Conservation (phyloP, 92 coral and sea anemone genomes). For the Actinernus sp. region DNA sequence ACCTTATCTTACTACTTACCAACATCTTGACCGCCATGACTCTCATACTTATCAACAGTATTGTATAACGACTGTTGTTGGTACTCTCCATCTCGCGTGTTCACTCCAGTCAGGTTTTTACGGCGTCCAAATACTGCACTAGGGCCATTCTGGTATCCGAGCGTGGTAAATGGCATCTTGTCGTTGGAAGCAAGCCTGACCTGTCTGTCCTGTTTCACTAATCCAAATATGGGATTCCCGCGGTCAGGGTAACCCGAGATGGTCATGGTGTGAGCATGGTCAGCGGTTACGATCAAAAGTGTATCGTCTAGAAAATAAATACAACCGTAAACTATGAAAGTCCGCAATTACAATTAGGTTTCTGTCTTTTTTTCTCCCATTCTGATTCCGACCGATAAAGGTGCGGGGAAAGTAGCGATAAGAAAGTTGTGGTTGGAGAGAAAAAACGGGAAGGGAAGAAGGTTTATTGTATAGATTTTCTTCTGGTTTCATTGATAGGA, state of each 20-base stretch:
- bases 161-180: constrained; percentile 46
- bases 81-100: constrained; percentile 12
- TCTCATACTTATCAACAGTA: constrained; percentile 15
- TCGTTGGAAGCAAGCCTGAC: constrained; percentile 10
- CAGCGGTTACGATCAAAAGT: constrained; percentile 38
- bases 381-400: no score
- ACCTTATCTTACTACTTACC: no score
- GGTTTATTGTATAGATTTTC: no score
- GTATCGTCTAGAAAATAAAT: constrained; percentile 25
- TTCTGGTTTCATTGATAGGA: no score
- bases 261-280: constrained; percentile 38
- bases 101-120: constrained; percentile 33
- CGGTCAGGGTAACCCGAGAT: constrained; percentile 36
- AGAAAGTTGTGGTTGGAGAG: no score
- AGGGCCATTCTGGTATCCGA: constrained; percentile 47
- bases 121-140: constrained; percentile 14
- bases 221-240: constrained; percentile 45
- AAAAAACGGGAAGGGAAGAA: neutral
- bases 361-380: no score
- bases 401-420: no score
- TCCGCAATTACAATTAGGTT: no score
- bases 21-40: constrained; percentile 55
- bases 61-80: constrained; percentile 37
- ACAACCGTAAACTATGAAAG: no score
- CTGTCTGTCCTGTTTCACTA: neutral